Evolutionary conservation across 2,888 invertebrate genomes (phyloP).

Genomic region (Lepetodrilus schrolli): DNA sequence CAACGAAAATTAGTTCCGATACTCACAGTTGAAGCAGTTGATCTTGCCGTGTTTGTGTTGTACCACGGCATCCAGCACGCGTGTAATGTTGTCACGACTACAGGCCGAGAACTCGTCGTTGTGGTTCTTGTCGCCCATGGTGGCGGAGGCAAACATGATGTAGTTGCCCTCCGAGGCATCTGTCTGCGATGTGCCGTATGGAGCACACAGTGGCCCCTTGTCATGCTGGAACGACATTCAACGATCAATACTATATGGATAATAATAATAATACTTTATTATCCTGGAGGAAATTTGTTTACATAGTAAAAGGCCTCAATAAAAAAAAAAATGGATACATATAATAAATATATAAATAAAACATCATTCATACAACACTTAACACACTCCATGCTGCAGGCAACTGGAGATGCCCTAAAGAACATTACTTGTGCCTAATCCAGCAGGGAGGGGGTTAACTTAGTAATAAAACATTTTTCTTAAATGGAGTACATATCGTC

Average conservation of each 20-base stretch:
- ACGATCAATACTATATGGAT: neutral
- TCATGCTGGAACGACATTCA: conserved; percentile 86
- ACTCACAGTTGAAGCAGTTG: conserved; percentile 88
- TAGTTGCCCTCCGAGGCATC: conserved; percentile 96
- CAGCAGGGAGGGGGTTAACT: too few relatives aligned
- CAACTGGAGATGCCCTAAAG: too few relatives aligned
- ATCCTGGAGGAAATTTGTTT: too few relatives aligned
- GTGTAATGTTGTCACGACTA: conserved; percentile 94
- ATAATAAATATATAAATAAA: neutral
- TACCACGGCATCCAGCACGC: conserved; percentile 92
- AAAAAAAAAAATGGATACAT: too few relatives aligned
- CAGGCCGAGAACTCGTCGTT: conserved; percentile 98
- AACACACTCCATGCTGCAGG: neutral
- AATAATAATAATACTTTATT: neutral
- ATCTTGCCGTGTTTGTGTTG: conserved; percentile 86
- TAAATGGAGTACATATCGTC: neutral
- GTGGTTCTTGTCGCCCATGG: conserved; percentile 97
- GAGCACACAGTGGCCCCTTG: conserved; percentile 77
- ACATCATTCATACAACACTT: neutral
- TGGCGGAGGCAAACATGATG: conserved; percentile 99
- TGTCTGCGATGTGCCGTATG: conserved; percentile 78
- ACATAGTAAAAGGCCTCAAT: too few relatives aligned
- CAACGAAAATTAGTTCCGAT: too few relatives aligned
- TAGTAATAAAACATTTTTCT: neutral
- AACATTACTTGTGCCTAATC: too few relatives aligned